phyloP scores from a whole-genome alignment of 2,888 invertebrate species.

The Netelia fuscicornis region DNA sequence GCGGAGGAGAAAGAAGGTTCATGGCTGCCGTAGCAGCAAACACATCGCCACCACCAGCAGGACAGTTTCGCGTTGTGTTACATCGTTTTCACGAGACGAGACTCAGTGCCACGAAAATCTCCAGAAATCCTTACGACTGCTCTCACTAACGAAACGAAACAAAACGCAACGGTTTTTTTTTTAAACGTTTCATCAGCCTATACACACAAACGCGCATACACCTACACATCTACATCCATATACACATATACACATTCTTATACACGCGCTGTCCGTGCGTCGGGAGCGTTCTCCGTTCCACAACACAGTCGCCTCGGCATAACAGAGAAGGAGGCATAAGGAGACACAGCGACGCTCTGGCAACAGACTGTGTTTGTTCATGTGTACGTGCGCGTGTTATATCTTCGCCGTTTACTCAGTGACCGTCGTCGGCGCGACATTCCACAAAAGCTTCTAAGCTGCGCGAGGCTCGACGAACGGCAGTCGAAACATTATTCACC shows the following conservation, averaged over 20 bases:
- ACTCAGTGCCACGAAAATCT: too few relatives aligned
- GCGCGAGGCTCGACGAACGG: constrained; percentile 22
- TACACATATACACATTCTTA: background rate
- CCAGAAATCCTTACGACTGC: background rate
- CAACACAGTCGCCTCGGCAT: constrained; percentile 31
- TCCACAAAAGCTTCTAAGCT: constrained; percentile 42
- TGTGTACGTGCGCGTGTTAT: constrained; percentile 5
- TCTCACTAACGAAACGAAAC: background rate
- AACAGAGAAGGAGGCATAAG: constrained; percentile 24
- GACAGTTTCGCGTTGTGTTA: constrained; percentile 28
- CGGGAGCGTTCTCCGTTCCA: constrained; percentile 33
- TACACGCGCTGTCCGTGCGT: constrained; percentile 2
- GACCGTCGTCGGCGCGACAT: constrained; percentile 61
- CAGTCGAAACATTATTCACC: constrained; percentile 17
- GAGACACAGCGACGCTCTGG: constrained; percentile 25
- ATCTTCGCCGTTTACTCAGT: constrained; percentile 43
- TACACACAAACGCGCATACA: background rate
- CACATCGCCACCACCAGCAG: constrained; percentile 36
- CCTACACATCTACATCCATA: background rate
- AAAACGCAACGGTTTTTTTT: background rate
- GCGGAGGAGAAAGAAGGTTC: constrained; percentile 74
- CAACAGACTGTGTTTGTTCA: constrained; percentile 5
- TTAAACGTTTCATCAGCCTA: background rate
- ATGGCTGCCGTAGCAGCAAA: constrained; percentile 74
- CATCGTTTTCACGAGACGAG: too few relatives aligned